Evolutionary conservation across 2,113 vertebrate species (phyloP), one percentile per base, ranked within the genome.

Genomic region (Lampris incognitus): DNA sequence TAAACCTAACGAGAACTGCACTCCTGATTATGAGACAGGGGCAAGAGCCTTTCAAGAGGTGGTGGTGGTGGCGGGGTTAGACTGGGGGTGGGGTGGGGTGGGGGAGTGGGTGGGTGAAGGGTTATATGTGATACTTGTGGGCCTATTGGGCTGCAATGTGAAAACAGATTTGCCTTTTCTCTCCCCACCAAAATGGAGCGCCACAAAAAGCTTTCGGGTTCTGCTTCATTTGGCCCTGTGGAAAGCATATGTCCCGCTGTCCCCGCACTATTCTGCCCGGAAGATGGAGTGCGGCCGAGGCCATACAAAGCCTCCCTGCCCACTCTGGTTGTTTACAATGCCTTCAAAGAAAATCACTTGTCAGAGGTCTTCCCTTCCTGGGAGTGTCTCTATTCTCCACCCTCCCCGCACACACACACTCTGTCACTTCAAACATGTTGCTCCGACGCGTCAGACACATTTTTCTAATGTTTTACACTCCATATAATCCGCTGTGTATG

Each of bases 191-290:
- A 96, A 96, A 91, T 89, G 91, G 89, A 92, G 91, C 91, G 81
- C 86, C 93, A 97, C 96, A 97, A 97, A 96, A 92, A 79, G 91
- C 66, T 90, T 42, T 88, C 58, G 92, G 93, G 94, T 96, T 97
- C 95, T 97, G 95, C 97, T 95, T 96, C 94, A 96, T 91, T 96
- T 97, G 95, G 87, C 92, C 88, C 93, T 82, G 93, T 92, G 95
- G 94, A 96, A 97, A 98, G 97, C 97, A 96, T 97, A 97, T 97
- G 97, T 96, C 96, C 95, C 92, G 94, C 95, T 92, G 93, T 94
- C 94, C 93, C 89, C 93, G 94, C 92, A 92, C 93, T 68, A 85
- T 85, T 91, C 85, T 79, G 50, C 93, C 93, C 91, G 92, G 92
- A 95, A 94, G 95, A 95, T 94, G 94, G 92, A 94, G 93, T 94